Base-by-base conservation (phyloP, 2,888 invertebrate species). In the Orthonevra nobilis region DNA sequence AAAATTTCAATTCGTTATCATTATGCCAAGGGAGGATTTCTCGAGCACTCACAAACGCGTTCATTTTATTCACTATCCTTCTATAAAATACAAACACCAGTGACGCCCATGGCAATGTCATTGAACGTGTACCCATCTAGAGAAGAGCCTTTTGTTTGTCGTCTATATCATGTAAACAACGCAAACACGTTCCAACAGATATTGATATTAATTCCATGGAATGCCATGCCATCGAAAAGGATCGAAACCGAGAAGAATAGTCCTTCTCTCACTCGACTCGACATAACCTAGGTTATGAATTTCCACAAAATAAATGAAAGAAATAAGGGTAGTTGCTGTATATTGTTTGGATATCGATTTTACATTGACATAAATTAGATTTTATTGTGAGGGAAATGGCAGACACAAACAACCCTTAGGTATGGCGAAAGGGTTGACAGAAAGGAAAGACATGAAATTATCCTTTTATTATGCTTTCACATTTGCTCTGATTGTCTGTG, bases 241-340 rank as follows among this genome's bases (percentile, higher is more conserved):
- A 23, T 34, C 44, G 10, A n/a, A n/a, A n/a, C n/a, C n/a, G n/a
- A n/a, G n/a, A n/a, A n/a, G n/a, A n/a, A n/a, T n/a, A n/a, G n/a
- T n/a, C n/a, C n/a, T n/a, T n/a, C n/a, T n/a, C n/a, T n/a, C n/a
- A n/a, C n/a, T n/a, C 38, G n/a, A 38, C n/a, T n/a, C 26, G 42
- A 42, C 52, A 52, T 52, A 42, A 32, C 64, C 34, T 52, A 64
- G 64, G 64, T 64, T 52, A 64, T 64, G 52, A 42, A 64, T 42
- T 34, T 30, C 19, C 26, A 5, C n/a, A 14, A 28, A 26, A 38
- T 28, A 28, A 15, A 12, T 12, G 32, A 7, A 20, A 14, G 23
- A 10, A 9, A n/a, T 30, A 14, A 7, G 30, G n/a, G 14, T 10
- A 6, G 2, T n/a, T 4, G 6, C 10, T 38, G 46, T 9, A 19